Evolutionary conservation across 92 coral and sea anemone species (phyloP).

Genomic region (Muricea muricata): DNA sequence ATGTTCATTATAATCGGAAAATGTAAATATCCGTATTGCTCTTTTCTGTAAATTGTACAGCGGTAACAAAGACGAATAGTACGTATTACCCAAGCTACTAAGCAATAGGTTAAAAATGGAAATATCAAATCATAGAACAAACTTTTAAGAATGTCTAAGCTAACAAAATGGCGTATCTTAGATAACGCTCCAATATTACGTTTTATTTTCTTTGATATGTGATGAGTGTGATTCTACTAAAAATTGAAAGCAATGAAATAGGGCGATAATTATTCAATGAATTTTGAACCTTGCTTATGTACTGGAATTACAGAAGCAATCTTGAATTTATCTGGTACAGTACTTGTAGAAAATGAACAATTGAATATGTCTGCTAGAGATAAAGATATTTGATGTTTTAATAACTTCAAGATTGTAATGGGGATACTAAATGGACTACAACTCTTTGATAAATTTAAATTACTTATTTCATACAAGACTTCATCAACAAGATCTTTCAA

Average conservation of each 20-base stretch:
- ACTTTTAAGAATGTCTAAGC: neutral
- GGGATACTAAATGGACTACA: neutral
- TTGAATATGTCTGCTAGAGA: neutral
- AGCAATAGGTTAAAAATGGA: neutral
- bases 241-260: too few relatives aligned
- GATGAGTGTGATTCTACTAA: too few relatives aligned
- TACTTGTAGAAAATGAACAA: neutral
- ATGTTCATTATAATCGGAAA: too few relatives aligned
- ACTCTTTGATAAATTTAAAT: neutral
- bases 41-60: too few relatives aligned
- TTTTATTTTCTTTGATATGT: too few relatives aligned
- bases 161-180: neutral
- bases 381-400: neutral
- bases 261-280: too few relatives aligned
- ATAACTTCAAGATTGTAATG: neutral
- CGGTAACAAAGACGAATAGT: neutral
- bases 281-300: too few relatives aligned
- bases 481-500: neutral
- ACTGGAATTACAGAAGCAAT: neutral
- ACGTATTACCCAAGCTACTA: neutral
- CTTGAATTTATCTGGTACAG: neutral
- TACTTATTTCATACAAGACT: neutral
- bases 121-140: neutral
- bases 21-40: too few relatives aligned
- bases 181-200: too few relatives aligned